These are phyloP conservation scores for Coluber constrictor DNA, from an alignment of 2,797 vertebrate species.

Conservation along the genomic window DNA sequence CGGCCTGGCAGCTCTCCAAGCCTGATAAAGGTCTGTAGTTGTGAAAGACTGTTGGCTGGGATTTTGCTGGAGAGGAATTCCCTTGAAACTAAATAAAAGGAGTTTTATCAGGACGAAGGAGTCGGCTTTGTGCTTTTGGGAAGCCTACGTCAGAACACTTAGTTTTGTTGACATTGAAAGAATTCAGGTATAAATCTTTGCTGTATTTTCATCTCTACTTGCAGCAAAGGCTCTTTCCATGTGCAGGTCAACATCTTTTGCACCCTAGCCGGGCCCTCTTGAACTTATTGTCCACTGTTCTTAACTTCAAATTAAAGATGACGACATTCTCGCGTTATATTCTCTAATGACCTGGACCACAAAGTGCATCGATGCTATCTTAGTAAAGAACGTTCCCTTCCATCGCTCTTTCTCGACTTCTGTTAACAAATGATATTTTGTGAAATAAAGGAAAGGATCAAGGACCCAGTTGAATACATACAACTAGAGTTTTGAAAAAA, in stretches of 20 bases:
- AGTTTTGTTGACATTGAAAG: slow-evolving; percentile 32
- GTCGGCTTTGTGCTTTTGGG: too few species aligned
- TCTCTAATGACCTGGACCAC: slow-evolving; percentile 52
- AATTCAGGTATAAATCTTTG: slow-evolving; percentile 29
- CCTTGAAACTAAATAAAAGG: too few species aligned
- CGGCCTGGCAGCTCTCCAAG: too few species aligned
- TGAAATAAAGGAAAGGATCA: too few species aligned
- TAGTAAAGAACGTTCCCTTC: slow-evolving; percentile 20
- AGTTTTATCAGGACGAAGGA: too few species aligned
- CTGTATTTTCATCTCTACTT: slow-evolving; percentile 46
- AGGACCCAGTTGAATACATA: not conserved
- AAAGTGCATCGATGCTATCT: slow-evolving; percentile 36
- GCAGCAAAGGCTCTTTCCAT: slow-evolving; percentile 32
- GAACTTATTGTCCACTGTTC: slow-evolving; percentile 51
- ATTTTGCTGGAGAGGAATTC: too few species aligned
- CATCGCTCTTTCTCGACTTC: not conserved
- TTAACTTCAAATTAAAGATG: slow-evolving; percentile 35
- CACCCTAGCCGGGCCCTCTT: slow-evolving; percentile 49
- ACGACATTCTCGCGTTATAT: slow-evolving; percentile 35
- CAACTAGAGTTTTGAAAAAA: too few species aligned
- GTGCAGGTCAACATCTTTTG: slow-evolving; percentile 34
- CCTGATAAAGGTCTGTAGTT: too few species aligned
- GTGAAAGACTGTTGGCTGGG: too few species aligned
- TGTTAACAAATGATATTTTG: not conserved
- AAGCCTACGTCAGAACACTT: not conserved